Conservation (phyloP, 2,113 vertebrate genomes). For the Pseudorhombus dupliciocellatus region DNA sequence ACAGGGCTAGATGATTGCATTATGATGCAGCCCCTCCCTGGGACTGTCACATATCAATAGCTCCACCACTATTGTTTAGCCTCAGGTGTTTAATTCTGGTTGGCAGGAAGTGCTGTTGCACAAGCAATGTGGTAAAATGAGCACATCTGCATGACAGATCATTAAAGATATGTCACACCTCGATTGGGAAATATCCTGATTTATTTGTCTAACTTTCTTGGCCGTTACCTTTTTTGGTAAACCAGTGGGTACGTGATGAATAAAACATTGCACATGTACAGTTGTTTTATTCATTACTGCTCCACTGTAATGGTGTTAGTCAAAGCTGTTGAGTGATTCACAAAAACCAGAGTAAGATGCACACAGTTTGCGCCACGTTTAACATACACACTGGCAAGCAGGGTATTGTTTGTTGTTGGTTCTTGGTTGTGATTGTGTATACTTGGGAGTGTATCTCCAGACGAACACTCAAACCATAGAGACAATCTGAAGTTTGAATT, state of each 20-base stretch:
- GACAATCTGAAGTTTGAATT: no score
- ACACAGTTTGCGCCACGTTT: conserved; percentile 19
- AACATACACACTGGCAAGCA: neutral
- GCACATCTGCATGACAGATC: conserved; percentile 45
- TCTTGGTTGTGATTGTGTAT: neutral
- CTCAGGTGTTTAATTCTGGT: conserved; percentile 71
- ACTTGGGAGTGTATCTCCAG: neutral
- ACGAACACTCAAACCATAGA: no score
- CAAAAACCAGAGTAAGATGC: conserved; percentile 1
- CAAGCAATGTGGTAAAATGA: conserved; percentile 59
- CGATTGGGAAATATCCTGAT: conserved; percentile 60
- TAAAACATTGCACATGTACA: neutral
- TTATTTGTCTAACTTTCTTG: conserved; percentile 15
- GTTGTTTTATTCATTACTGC: neutral
- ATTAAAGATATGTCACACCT: conserved; percentile 37
- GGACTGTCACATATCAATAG: conserved; percentile 56
- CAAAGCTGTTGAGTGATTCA: conserved; percentile 15
- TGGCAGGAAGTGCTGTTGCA: conserved; percentile 67
- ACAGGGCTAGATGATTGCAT: conserved; percentile 63
- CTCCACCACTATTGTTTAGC: conserved; percentile 65
- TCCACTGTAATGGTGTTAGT: neutral
- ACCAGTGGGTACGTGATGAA: neutral
- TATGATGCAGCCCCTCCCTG: conserved; percentile 66
- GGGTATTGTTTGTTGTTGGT: neutral
- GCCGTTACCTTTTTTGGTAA: conserved; percentile 9